phyloP scores from a whole-genome alignment of 2,888 invertebrate genomes.

The Mongoloraphidia duomilia region DNA sequence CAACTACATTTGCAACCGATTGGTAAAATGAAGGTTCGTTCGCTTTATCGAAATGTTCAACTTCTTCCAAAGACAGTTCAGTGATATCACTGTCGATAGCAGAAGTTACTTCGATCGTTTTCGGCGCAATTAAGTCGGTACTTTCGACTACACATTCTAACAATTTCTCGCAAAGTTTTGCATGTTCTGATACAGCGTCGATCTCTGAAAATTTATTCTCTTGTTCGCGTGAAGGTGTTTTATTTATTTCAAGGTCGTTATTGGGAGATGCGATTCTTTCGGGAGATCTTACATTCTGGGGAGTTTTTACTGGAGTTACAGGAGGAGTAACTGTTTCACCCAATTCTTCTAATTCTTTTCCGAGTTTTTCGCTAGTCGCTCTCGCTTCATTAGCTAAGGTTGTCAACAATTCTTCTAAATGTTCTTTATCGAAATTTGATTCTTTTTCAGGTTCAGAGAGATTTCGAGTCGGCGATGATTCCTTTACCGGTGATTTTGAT shows the following conservation, averaged over 20 bases:
- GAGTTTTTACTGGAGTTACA: background rate
- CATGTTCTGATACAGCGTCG: slow-evolving; percentile 32
- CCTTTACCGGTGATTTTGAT: slow-evolving; percentile 9
- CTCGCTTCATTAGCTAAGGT: slow-evolving; percentile 62
- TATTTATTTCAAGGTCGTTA: slow-evolving; percentile 1
- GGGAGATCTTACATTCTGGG: background rate
- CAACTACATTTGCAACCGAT: slow-evolving; percentile 24
- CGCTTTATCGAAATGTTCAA: slow-evolving; percentile 18
- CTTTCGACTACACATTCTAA: slow-evolving; percentile 29
- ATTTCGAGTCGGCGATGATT: slow-evolving; percentile 9
- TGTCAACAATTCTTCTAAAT: slow-evolving; percentile 55
- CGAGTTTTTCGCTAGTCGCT: slow-evolving; percentile 55
- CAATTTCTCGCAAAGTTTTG: slow-evolving; percentile 34
- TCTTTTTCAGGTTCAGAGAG: slow-evolving; percentile 1
- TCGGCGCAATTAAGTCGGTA: slow-evolving; percentile 18
- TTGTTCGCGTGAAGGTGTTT: slow-evolving; percentile 7
- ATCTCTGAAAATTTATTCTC: slow-evolving; percentile 23
- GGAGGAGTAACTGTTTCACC: slow-evolving; percentile 30
- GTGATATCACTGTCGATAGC: background rate
- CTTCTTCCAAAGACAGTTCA: slow-evolving; percentile 17
- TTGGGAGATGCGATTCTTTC: background rate
- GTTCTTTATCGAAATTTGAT: slow-evolving; percentile 32
- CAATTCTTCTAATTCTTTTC: slow-evolving; percentile 37
- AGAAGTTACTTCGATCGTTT: slow-evolving; percentile 1
- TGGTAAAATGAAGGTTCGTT: slow-evolving; percentile 18